Conservation (phyloP, 1,140 invertebrate species). For the Hestina assimilis region DNA sequence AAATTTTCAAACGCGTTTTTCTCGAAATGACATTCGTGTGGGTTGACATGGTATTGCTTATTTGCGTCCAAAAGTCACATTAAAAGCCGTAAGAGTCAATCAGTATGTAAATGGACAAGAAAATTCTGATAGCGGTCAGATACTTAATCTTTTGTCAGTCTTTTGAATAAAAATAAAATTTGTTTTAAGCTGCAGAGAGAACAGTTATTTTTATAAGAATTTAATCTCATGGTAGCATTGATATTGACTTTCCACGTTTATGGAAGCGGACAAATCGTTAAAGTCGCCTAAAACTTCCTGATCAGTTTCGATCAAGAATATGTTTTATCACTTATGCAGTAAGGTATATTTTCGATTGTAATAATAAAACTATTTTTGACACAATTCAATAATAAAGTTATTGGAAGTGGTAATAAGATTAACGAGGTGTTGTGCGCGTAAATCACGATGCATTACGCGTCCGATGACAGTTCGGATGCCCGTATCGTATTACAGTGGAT, state of each 20-base stretch:
- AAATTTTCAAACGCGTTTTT: too few species aligned
- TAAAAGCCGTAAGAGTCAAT: too few species aligned
- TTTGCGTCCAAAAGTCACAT: too few species aligned
- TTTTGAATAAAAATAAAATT: too few species aligned
- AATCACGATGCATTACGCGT: conserved; percentile 72
- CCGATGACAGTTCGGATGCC: conserved; percentile 55
- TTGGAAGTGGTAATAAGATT: conserved; percentile 76
- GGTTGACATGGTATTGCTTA: too few species aligned
- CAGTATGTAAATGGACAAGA: too few species aligned
- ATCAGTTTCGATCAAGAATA: not conserved
- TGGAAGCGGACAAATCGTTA: conserved; percentile 55
- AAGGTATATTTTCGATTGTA: not conserved
- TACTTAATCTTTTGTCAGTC: too few species aligned
- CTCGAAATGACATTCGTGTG: too few species aligned
- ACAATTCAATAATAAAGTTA: conserved; percentile 62
- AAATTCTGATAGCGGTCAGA: too few species aligned
- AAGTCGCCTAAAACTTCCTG: conserved; percentile 53
- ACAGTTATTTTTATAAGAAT: not conserved
- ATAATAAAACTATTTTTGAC: not conserved
- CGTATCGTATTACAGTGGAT: conserved; percentile 68
- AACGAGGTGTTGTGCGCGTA: conserved; percentile 66
- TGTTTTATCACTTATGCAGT: not conserved
- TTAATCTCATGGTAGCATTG: conserved; percentile 26
- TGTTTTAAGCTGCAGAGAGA: not conserved
- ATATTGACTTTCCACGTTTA: conserved; percentile 60